Conservation (phyloP, 2,113 vertebrate species). For the Brienomyrus longianalis region DNA sequence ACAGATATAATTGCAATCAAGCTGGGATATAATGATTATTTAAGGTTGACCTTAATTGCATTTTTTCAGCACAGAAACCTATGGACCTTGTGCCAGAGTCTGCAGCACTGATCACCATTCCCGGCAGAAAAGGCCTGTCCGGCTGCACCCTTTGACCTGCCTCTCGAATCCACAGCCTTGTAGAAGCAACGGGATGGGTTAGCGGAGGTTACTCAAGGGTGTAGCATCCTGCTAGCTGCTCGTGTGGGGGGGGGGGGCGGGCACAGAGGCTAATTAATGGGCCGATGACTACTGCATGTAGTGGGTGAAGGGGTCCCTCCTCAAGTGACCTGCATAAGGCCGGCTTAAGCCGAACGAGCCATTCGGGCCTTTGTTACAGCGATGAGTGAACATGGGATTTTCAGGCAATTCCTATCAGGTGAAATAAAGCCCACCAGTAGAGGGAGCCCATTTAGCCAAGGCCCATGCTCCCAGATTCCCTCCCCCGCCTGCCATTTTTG, state of each 20-base stretch:
- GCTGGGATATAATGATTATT: constrained; percentile 50
- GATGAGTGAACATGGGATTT: neutral
- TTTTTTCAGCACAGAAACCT: neutral
- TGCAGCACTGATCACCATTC: constrained; percentile 31
- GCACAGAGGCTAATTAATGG: neutral
- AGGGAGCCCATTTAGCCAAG: neutral
- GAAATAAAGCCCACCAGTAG: neutral
- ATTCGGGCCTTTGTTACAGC: neutral
- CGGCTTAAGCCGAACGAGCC: neutral
- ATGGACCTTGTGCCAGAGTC: constrained; percentile 40
- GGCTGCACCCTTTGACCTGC: constrained; percentile 20
- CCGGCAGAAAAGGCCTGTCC: constrained; percentile 32
- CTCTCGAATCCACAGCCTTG: constrained; percentile 37
- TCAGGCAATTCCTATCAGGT: neutral
- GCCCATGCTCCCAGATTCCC: neutral
- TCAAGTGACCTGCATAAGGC: neutral
- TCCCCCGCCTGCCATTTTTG: neutral
- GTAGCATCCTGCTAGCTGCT: neutral
- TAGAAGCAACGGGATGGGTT: constrained; percentile 1
- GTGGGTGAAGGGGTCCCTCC: neutral
- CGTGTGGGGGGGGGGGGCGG: neutral
- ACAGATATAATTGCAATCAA: constrained; percentile 57
- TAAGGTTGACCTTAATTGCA: constrained; percentile 36
- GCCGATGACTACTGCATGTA: neutral
- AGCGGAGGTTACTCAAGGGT: neutral